These are phyloP conservation scores for Hyposoter didymator DNA, from an alignment of 2,888 invertebrate species.

Conservation along the genomic window DNA sequence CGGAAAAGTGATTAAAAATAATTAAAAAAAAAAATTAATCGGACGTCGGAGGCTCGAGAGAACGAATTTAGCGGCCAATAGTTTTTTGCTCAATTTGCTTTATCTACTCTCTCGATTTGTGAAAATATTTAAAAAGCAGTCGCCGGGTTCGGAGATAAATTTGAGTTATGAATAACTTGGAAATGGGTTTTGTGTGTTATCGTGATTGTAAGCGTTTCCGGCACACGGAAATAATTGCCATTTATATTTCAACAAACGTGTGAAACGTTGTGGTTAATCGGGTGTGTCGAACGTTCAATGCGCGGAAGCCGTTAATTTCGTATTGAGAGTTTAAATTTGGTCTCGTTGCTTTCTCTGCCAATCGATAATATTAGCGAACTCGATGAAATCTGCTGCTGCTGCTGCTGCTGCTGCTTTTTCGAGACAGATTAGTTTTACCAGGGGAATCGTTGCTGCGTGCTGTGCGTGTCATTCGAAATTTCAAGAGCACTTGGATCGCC, in stretches of 20 bases:
- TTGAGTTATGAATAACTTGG: neutral
- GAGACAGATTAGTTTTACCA: neutral
- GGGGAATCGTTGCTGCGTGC: neutral
- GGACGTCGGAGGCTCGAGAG: neutral
- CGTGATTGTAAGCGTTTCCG: neutral
- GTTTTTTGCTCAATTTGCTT: neutral
- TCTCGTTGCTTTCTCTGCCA: neutral
- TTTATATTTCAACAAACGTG: constrained; percentile 20
- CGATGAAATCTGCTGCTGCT: neutral
- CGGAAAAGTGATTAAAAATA: neutral
- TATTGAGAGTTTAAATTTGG: neutral
- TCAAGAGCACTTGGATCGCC: neutral
- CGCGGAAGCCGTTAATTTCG: neutral
- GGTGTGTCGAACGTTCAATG: neutral
- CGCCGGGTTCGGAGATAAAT: neutral
- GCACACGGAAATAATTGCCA: constrained; percentile 9
- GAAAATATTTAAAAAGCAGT: neutral
- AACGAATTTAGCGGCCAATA: neutral
- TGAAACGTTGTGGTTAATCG: neutral
- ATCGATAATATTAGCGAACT: constrained; percentile 1
- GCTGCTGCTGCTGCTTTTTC: neutral
- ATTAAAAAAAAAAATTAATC: neutral
- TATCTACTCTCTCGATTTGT: neutral
- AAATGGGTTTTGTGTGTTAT: neutral
- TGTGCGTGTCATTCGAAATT: neutral